phyloP scores from a whole-genome alignment of 2,888 invertebrate genomes.

The Augochlorella aurata region DNA sequence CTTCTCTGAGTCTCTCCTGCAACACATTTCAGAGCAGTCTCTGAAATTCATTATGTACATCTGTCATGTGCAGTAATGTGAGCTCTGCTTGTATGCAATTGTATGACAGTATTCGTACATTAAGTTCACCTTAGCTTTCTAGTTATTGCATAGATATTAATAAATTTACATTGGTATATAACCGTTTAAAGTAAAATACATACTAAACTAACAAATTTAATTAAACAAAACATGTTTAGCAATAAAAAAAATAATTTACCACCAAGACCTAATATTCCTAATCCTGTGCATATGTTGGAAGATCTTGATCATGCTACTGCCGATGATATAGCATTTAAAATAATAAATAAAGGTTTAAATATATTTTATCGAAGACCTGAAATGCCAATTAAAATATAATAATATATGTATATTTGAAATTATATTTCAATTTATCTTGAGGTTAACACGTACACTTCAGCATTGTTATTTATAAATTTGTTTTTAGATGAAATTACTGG shows the following conservation, averaged over 20 bases:
- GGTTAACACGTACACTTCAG: not conserved
- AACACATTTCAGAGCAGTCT: no score
- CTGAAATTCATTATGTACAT: no score
- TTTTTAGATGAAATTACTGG: conserved; percentile 81
- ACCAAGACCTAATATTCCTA: conserved; percentile 75
- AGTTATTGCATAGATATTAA: conserved; percentile 3
- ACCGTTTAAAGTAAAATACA: not conserved
- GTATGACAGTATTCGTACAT: not conserved
- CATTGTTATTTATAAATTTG: conserved; percentile 20
- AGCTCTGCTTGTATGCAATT: not conserved
- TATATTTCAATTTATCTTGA: conserved; percentile 39
- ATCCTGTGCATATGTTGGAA: conserved; percentile 74
- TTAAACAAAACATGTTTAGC: conserved; percentile 45
- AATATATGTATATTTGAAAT: conserved; percentile 32
- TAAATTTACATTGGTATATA: not conserved
- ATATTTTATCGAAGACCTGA: conserved; percentile 9
- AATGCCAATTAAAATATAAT: conserved; percentile 24
- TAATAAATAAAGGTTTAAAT: conserved; percentile 66
- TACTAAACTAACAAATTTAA: not conserved
- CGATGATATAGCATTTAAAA: conserved; percentile 74
- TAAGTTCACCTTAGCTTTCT: not conserved
- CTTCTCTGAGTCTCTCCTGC: no score
- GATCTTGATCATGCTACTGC: conserved; percentile 72
- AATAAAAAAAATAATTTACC: conserved; percentile 76
- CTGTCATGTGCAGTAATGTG: no score